Base-by-base conservation (phyloP, 2,888 invertebrate species). In the Podotricha telesiphe region DNA sequence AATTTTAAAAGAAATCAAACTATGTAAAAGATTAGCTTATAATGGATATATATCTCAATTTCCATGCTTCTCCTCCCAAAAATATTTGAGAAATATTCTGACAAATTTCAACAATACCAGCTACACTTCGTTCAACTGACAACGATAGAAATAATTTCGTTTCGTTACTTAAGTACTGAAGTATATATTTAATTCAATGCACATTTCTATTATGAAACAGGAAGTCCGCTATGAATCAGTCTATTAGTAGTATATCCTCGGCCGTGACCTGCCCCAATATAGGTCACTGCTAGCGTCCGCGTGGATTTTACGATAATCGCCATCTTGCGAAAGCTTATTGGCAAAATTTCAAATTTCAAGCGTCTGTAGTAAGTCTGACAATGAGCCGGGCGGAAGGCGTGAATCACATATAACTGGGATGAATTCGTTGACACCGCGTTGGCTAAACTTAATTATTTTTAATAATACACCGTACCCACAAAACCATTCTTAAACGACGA, bases 331-430 rank as follows among this genome's bases (percentile, higher is more conserved):
- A 89, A 88, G 85, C 80, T 81, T 79, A 90, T 91, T 93, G 92
- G 92, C 92, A 92, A 87, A 91, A 89, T 88, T 88, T 91, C 92
- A 93, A 93, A 86, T 82, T 79, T 82, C 75, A 82, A 78, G 79
- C 83, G 91, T 92, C 92, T 92, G 91, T 92, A 91, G 92, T 90
- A 87, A 78, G 92, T 92, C 92, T 89, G 84, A 86, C 83, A 84
- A 84, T 79, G 79, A 80, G 68, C 64, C 68, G 70, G n/a, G 20
- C 22, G 68, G 55, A 74, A 70, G 71, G 73, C 72, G 83, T 88
- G 89, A 89, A 82, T 90, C 90, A 89, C 81, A 70, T 72, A 71
- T 74, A 74, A 76, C 72, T 80, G 78, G 75, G 78, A 77, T 76
- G 74, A 78, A 65, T 51, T 55, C 79, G 76, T 74, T 76, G 79